These are phyloP conservation scores for Tetragonula clypearis DNA, from an alignment of 1,140 invertebrate species.

Conservation along the genomic window DNA sequence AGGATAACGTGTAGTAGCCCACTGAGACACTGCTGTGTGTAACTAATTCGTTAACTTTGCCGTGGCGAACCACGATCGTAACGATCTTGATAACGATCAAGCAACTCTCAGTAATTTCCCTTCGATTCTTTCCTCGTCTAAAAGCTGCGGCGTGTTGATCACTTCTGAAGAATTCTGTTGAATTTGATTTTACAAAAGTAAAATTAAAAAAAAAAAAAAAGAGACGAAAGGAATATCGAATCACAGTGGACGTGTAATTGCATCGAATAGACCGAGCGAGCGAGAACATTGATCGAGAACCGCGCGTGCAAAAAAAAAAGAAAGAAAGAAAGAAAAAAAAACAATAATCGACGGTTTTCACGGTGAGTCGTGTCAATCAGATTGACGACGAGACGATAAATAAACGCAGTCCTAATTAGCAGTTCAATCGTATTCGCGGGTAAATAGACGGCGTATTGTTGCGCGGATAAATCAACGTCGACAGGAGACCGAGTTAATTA, in stretches of 20 bases:
- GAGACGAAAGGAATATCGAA: neutral
- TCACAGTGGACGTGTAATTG: neutral
- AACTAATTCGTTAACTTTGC: too few relatives aligned
- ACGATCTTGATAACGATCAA: too few relatives aligned
- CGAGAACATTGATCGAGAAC: neutral
- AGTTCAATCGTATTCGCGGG: slow-evolving; percentile 29
- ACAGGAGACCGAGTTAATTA: slow-evolving; percentile 35
- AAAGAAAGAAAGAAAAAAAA: neutral
- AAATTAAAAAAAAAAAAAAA: neutral
- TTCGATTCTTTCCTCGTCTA: too few relatives aligned
- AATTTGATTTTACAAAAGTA: neutral
- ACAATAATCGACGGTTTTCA: slow-evolving; percentile 22
- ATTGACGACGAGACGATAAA: slow-evolving; percentile 53
- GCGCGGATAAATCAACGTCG: slow-evolving; percentile 47
- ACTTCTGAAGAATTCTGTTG: neutral
- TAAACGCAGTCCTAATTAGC: slow-evolving; percentile 55
- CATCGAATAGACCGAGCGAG: too few relatives aligned
- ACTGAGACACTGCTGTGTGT: too few relatives aligned
- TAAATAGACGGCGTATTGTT: slow-evolving; percentile 48
- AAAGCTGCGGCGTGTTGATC: neutral
- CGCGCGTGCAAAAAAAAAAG: too few relatives aligned
- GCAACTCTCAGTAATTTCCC: too few relatives aligned
- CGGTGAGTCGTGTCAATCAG: slow-evolving; percentile 14
- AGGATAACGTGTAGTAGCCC: too few relatives aligned
- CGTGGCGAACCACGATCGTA: too few relatives aligned